Evolutionary conservation across 2,888 invertebrate genomes (phyloP).

Genomic region (Ophioninae sp.): DNA sequence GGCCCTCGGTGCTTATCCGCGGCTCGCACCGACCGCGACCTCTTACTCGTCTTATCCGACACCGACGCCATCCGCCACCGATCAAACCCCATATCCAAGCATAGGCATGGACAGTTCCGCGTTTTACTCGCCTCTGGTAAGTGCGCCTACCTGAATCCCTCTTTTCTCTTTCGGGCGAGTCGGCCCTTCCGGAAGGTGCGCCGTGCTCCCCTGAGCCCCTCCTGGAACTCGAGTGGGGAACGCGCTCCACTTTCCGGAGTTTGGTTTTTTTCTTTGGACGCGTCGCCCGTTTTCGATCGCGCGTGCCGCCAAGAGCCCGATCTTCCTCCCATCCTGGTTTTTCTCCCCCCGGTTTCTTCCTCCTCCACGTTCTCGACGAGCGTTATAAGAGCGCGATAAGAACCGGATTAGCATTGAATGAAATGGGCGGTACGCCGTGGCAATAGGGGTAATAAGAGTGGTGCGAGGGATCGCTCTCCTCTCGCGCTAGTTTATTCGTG

Average conservation of each 20-base stretch:
- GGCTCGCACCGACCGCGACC: slow-evolving; percentile 87
- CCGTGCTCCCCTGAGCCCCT: slow-evolving; percentile 23
- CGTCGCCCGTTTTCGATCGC: slow-evolving; percentile 52
- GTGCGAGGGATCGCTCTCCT: slow-evolving; percentile 38
- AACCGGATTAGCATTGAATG: slow-evolving; percentile 81
- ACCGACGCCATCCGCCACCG: slow-evolving; percentile 93
- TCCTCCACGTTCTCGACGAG: slow-evolving; percentile 69
- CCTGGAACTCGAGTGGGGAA: slow-evolving; percentile 25
- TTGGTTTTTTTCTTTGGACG: slow-evolving; percentile 29
- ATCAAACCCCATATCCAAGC: slow-evolving; percentile 96
- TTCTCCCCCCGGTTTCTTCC: slow-evolving; percentile 24
- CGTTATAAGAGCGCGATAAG: slow-evolving; percentile 80
- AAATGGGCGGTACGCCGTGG: slow-evolving; percentile 76
- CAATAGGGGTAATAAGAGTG: slow-evolving; percentile 72
- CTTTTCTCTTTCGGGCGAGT: not conserved
- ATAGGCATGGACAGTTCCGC: slow-evolving; percentile 97
- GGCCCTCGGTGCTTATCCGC: slow-evolving; percentile 91
- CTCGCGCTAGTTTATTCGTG: slow-evolving; percentile 43
- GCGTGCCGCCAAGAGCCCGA: slow-evolving; percentile 64
- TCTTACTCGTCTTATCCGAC: slow-evolving; percentile 92
- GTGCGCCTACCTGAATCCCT: slow-evolving; percentile 82
- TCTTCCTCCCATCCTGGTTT: slow-evolving; percentile 14
- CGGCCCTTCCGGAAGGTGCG: too few species aligned
- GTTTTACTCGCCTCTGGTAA: slow-evolving; percentile 97
- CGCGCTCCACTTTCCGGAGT: slow-evolving; percentile 4